Conservation (phyloP, 2,113 vertebrate species). For the Salvelinus sp. region DNA sequence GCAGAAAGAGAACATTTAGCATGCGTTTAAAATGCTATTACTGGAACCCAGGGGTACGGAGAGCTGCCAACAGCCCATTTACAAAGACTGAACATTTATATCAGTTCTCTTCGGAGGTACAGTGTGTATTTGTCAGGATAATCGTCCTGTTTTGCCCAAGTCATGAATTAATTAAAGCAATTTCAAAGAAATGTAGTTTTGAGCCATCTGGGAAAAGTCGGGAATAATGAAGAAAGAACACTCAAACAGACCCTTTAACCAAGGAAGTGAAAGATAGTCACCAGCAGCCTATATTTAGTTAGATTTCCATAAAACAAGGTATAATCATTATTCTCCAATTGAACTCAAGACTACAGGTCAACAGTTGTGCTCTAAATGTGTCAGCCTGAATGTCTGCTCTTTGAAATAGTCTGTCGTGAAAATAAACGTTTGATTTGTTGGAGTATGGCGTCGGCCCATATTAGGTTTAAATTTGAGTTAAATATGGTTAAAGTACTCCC, state of each 20-base stretch:
- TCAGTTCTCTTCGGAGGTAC: constrained; percentile 26
- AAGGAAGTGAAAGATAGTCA: constrained; percentile 36
- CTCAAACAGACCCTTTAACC: constrained; percentile 9
- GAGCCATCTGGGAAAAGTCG: constrained; percentile 36
- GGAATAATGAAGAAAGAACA: background rate
- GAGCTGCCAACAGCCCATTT: constrained; percentile 39
- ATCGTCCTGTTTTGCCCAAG: constrained; percentile 40
- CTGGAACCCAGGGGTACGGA: constrained; percentile 30
- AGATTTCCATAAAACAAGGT: constrained; percentile 45
- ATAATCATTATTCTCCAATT: constrained; percentile 2
- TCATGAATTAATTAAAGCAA: constrained; percentile 54
- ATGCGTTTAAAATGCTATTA: constrained; percentile 58
- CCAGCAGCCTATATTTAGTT: constrained; percentile 41
- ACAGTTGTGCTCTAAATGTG: constrained; percentile 21
- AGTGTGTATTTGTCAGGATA: constrained; percentile 43
- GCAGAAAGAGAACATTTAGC: constrained; percentile 42
- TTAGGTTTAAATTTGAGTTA: background rate
- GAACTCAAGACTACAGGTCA: constrained; percentile 8
- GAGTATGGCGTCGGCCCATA: constrained; percentile 9
- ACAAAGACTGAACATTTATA: constrained; percentile 41
- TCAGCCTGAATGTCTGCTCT: constrained; percentile 24
- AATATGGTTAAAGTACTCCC: background rate
- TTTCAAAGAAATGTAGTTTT: constrained; percentile 46
- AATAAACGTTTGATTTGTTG: constrained; percentile 29
- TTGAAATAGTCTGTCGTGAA: constrained; percentile 25